Evolutionary conservation across 2,888 invertebrate species (phyloP), one percentile per base, ranked within the genome.

Genomic region (Thelaira solivaga): DNA sequence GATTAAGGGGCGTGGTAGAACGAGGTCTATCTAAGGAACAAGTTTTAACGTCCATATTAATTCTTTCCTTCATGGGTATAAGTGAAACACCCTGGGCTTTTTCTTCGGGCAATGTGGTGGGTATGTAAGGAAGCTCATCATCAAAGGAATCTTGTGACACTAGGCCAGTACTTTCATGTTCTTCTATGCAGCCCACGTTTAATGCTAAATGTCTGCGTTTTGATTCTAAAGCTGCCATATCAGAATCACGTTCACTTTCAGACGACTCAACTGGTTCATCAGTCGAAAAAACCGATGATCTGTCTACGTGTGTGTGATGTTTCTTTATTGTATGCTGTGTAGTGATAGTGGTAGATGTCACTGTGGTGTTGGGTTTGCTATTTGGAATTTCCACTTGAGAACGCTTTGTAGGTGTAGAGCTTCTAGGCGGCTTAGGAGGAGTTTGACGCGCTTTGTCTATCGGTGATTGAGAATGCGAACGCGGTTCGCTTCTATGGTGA

Each of bases 91-190:
- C 95, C 78, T 94, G 92, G 13, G 96, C 93, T 80, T 96, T 92
- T 89, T 96, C 96, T 86, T 93, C 91, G 18, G 96, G 96, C 85
- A 96, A 90, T 65, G 96, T 96, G n/a, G 96, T 96, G 69, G 96
- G 96, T 84, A 96, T 93, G 87, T 95, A 96, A 1, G 96, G 96
- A 85, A 96, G 90, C 89, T 95, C 95, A 83, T 94, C 94, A 84
- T 96, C 96, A 85, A 95, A 94, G 39, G 96, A 96, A 86, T 96
- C 95, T 86, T 95, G 93, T 72, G 93, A 90, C 49, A 96, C 95
- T 45, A 96, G 90, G 1, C 93, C 92, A 81, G 93, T 93, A 80
- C 94, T 91, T 87, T 96, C 96, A 53, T 93, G 90, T 82, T 93
- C 93, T 81, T 92, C 91, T 20, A 91, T 87, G 4, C 84, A 81